Evolutionary conservation across 1,140 invertebrate genomes (phyloP), one percentile per base, ranked within the genome.

Genomic region (Scylla paramamosain): DNA sequence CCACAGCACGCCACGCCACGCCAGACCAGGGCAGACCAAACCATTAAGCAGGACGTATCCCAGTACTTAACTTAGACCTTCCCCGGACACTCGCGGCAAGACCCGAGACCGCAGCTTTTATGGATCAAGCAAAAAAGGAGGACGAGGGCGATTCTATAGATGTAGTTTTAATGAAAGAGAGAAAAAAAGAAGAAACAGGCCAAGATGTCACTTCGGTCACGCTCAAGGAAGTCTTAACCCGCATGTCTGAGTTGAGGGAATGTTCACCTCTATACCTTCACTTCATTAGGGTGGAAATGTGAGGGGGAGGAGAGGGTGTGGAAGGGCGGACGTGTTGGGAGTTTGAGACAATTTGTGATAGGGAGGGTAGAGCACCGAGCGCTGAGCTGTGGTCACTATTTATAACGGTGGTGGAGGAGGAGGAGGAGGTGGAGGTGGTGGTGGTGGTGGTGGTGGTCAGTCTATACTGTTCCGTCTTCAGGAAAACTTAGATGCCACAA

Each of bases 91-190:
- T 59, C 52, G 52, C 52, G 52, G 52, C 16, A 59, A 59, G 52
- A 20, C 16, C 52, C 2, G 52, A 14, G 83, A 95, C 94, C 91
- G 31, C 91, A 95, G 14, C 82, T 95, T 95, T 95, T 95, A 95
- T 93, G 52, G 94, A 95, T 92, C 91, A 92, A 92, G 91, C 83
- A 59, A 59, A 59, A 59, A 59, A 20, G 16, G 52, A 90, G 88
- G 48, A 46, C 32, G 88, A 90, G 88, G 29, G 39, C 31, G 59
- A 95, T 92, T 95, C 91, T 95, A 82, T 95, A 93, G 94, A 95
- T 95, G 94, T 95, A 92, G 94, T 92, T 95, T 95, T 95, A 95
- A 93, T 95, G 94, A 82, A 95, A 93, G 94, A 93, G 67, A 92
- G 86, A 83, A 67, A 12, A 88, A 82, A 95, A 93, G 94, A 93